These are phyloP conservation scores for Ciona savignyi DNA, from an alignment of 23 tunicate genomes.

Conservation along the genomic window DNA sequence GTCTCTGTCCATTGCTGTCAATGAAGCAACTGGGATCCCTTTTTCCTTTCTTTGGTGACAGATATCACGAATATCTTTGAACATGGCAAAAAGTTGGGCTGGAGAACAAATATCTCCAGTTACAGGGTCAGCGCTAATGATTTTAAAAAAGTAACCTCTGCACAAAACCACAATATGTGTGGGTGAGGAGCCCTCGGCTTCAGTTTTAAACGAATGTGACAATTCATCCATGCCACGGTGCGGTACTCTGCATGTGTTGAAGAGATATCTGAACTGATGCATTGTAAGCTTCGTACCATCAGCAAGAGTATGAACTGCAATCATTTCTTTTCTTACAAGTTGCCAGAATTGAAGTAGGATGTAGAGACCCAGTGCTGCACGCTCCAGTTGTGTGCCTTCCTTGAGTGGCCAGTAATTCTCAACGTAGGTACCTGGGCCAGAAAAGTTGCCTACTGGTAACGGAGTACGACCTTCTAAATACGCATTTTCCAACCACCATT, in stretches of 20 bases:
- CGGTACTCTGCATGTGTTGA: slow-evolving; percentile 75
- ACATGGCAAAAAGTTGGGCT: slow-evolving; percentile 29
- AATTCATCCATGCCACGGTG: slow-evolving; percentile 38
- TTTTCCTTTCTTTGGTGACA: slow-evolving; percentile 4
- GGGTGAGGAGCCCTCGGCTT: slow-evolving; percentile 58
- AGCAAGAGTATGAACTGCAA: slow-evolving; percentile 20
- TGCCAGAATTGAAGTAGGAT: slow-evolving; percentile 35
- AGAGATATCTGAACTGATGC: slow-evolving; percentile 76
- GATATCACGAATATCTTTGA: slow-evolving; percentile 11
- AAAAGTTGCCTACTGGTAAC: slow-evolving; percentile 48
- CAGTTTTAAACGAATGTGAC: slow-evolving; percentile 40
- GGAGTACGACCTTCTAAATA: slow-evolving; percentile 52
- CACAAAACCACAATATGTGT: slow-evolving; percentile 56
- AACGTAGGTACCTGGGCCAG: slow-evolving; percentile 73
- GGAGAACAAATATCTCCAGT: slow-evolving; percentile 40
- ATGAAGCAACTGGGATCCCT: slow-evolving; percentile 41
- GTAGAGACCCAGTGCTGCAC: slow-evolving; percentile 27
- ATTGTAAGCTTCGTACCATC: slow-evolving; percentile 40
- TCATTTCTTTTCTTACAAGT: too few relatives aligned
- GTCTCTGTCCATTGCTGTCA: slow-evolving; percentile 62
- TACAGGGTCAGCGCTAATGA: slow-evolving; percentile 26
- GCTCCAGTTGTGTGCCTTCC: slow-evolving; percentile 53
- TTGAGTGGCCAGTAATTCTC: slow-evolving; percentile 60
- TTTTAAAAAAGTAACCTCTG: slow-evolving; percentile 50
- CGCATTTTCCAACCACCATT: slow-evolving; percentile 82